Conservation (phyloP, 2,888 invertebrate species). For the Macropis europaea region DNA sequence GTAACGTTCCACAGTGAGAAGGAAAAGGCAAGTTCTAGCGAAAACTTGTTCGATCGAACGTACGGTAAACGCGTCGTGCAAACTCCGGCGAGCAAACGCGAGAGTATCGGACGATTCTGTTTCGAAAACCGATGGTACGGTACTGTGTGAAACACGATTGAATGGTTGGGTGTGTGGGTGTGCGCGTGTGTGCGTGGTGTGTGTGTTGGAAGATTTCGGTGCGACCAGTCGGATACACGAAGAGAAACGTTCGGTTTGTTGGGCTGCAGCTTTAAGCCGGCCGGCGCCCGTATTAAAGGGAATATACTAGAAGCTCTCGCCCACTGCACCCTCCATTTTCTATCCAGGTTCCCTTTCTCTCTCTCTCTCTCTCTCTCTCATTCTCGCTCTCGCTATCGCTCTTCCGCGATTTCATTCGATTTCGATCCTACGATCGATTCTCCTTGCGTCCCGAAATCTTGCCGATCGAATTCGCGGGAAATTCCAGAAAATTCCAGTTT, state of each 20-base stretch:
- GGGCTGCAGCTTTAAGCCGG: constrained; percentile 64
- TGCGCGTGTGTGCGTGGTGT: too few relatives aligned
- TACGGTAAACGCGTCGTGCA: neutral
- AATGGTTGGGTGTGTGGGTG: neutral
- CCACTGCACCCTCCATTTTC: constrained; percentile 3
- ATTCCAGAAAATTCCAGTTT: neutral
- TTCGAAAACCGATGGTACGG: neutral
- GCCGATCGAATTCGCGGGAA: neutral
- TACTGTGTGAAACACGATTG: neutral
- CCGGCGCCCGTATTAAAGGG: constrained; percentile 75
- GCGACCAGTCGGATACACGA: neutral
- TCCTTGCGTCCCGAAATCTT: neutral
- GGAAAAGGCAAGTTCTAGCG: neutral
- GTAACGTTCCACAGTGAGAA: neutral
- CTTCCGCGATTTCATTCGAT: neutral
- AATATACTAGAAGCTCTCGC: constrained; percentile 63
- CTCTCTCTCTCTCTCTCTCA: neutral
- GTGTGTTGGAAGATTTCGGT: neutral
- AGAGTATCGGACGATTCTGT: constrained; percentile 14
- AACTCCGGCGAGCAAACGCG: neutral
- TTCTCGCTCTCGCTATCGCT: neutral
- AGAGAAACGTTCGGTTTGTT: constrained; percentile 17
- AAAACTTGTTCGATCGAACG: neutral
- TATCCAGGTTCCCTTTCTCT: too few relatives aligned
- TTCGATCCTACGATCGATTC: neutral